phyloP scores from a whole-genome alignment of 2,888 invertebrate species.

The Salpingus planirostris region DNA sequence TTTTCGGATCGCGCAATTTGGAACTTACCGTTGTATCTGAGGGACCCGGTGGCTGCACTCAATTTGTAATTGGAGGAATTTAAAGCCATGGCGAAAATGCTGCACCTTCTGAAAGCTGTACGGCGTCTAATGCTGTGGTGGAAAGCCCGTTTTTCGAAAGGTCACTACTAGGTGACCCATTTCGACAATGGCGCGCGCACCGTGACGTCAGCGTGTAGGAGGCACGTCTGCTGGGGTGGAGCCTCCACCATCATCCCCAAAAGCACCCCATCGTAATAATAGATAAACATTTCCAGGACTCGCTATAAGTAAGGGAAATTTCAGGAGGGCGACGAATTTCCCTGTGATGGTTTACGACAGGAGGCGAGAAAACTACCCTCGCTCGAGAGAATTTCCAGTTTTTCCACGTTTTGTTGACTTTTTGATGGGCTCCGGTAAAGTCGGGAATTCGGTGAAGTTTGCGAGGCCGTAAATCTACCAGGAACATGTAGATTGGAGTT shows the following conservation, averaged over 20 bases:
- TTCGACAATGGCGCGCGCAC: slow-evolving; percentile 33
- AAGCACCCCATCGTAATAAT: background rate
- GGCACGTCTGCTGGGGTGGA: slow-evolving; percentile 30
- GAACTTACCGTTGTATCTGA: slow-evolving; percentile 37
- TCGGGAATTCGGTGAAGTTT: too few species aligned
- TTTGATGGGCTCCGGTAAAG: too few species aligned
- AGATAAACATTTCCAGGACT: background rate
- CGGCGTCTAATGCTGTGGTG: slow-evolving; percentile 29
- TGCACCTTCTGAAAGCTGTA: slow-evolving; percentile 34
- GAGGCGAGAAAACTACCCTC: too few species aligned
- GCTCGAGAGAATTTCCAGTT: too few species aligned
- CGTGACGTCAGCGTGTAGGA: slow-evolving; percentile 32
- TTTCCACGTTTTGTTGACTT: too few species aligned
- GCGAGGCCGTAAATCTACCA: too few species aligned
- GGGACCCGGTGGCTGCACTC: slow-evolving; percentile 31
- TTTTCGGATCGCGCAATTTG: background rate
- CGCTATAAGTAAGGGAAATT: background rate
- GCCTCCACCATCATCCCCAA: slow-evolving; percentile 6
- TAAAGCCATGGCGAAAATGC: slow-evolving; percentile 31
- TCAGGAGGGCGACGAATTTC: background rate
- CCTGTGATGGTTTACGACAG: background rate
- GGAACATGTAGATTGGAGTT: too few species aligned
- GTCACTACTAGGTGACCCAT: slow-evolving; percentile 40
- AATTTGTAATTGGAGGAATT: slow-evolving; percentile 38
- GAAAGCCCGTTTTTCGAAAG: slow-evolving; percentile 25